These are phyloP conservation scores for Ophioninae sp. DNA, from an alignment of 2,888 invertebrate species.

Conservation along the genomic window DNA sequence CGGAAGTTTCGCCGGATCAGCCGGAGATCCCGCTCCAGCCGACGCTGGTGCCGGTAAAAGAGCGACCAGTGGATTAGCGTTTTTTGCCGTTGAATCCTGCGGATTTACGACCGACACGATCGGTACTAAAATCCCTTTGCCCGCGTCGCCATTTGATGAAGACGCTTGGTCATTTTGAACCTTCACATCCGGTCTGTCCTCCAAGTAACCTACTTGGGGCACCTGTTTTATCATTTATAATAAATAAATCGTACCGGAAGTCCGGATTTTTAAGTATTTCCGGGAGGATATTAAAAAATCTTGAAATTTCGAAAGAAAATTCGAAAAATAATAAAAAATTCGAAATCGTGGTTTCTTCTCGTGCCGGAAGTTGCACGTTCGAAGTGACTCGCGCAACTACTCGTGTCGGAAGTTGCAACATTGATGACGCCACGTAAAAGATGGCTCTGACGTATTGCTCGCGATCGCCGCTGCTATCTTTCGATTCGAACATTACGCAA, in stretches of 20 bases:
- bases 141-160: slow-evolving; percentile 22
- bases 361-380: too few species aligned
- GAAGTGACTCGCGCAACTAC: too few species aligned
- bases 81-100: slow-evolving; percentile 27
- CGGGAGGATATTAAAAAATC: too few species aligned
- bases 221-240: slow-evolving; percentile 28
- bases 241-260: too few species aligned
- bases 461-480: too few species aligned
- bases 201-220: slow-evolving; percentile 56
- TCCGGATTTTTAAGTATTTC: background rate
- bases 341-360: too few species aligned
- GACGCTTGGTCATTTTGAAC: slow-evolving; percentile 12
- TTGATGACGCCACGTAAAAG: too few species aligned
- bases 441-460: too few species aligned
- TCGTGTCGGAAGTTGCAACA: too few species aligned
- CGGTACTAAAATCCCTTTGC: slow-evolving; percentile 52
- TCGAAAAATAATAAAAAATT: too few species aligned
- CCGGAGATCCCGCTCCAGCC: background rate
- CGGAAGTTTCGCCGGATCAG: slow-evolving; percentile 25
- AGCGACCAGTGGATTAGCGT: slow-evolving; percentile 47
- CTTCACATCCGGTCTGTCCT: slow-evolving; percentile 33
- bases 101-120: slow-evolving; percentile 45
- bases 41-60: slow-evolving; percentile 44
- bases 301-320: too few species aligned
- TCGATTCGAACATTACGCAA: too few species aligned